Evolutionary conservation across 2,888 invertebrate genomes (phyloP), one percentile per base, ranked within the genome.

Genomic region (Creontiades dilutus): DNA sequence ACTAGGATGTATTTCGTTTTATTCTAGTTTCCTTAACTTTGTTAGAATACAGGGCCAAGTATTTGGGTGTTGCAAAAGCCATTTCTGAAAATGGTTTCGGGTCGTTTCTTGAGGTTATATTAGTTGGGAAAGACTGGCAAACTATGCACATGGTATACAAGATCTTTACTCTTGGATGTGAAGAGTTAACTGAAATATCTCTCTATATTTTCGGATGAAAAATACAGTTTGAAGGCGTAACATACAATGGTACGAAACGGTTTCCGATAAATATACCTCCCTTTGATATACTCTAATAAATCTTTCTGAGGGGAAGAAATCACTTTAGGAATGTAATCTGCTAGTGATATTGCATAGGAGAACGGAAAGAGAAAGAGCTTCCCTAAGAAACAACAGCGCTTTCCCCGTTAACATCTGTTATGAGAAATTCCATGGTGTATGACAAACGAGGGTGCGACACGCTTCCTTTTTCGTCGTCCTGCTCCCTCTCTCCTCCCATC

Each of bases 381-480:
- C 86, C 75, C 75, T 23, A 57, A 85, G 85, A 57, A 85, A 85
- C 85, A 85, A 57, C 57, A 57, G 46, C 86, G 75, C 85, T 85
- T 75, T 68, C 47, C 68, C 86, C 47, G 61, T 86, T 68, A 86
- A 86, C 86, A 86, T 86, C 75, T 86, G 86, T 75, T 86, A 86
- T 86, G 86, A 86, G 86, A 86, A 86, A 86, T 86, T 86, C 86
- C 86, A 86, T 75, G 19, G 85, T 61, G 86, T 86, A 86, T 86
- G 86, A 86, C 86, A 75, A 68, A 68, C 86, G 68, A 61, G 86
- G 68, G 86, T 86, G 68, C 75, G 68, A 86, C 57, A 52, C 85
- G 37, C 57, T 57, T 52, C 55, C 57, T 84, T 81, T 19, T 81
- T 81, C 81, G 47, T 37, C 37, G 37, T 46, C 37, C 81, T n/a